Evolutionary conservation across 1,140 invertebrate genomes (phyloP).

Genomic region (Eubasilissa regina): DNA sequence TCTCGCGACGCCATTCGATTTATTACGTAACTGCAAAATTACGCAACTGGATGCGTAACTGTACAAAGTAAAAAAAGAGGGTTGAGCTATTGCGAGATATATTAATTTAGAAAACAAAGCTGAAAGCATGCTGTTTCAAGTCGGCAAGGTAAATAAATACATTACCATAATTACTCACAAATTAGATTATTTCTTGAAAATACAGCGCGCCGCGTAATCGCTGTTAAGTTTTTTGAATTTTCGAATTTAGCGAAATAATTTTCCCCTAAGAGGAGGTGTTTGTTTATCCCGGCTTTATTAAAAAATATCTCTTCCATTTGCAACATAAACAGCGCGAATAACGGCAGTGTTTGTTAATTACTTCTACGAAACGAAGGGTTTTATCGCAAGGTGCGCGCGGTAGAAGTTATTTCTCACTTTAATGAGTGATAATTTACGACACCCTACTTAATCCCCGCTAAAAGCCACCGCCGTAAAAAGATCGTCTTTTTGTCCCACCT

Average conservation of each 20-base stretch:
- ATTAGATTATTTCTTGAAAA: conserved; percentile 24
- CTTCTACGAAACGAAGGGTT: conserved; percentile 33
- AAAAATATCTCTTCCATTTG: conserved; percentile 30
- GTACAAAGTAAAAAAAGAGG: no score
- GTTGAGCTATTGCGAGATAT: no score
- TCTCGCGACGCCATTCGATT: no score
- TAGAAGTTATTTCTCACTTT: conserved; percentile 34
- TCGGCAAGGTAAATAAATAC: no score
- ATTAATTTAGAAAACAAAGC: no score
- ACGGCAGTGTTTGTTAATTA: conserved; percentile 44
- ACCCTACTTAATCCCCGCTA: background rate
- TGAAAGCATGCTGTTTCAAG: no score
- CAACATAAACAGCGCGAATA: conserved; percentile 33
- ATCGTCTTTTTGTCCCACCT: conserved; percentile 37
- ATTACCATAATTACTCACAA: conserved; percentile 39
- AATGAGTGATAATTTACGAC: conserved; percentile 44
- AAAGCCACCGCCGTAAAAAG: conserved; percentile 33
- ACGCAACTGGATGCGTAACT: no score
- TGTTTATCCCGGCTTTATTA: conserved; percentile 37
- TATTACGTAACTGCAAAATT: no score
- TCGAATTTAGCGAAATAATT: conserved; percentile 18
- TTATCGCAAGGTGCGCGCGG: conserved; percentile 37
- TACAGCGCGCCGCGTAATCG: conserved; percentile 15
- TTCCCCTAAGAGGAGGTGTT: background rate
- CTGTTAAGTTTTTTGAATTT: conserved; percentile 21